phyloP scores from a whole-genome alignment of 2,888 invertebrate species.

The Smittia aterrima region DNA sequence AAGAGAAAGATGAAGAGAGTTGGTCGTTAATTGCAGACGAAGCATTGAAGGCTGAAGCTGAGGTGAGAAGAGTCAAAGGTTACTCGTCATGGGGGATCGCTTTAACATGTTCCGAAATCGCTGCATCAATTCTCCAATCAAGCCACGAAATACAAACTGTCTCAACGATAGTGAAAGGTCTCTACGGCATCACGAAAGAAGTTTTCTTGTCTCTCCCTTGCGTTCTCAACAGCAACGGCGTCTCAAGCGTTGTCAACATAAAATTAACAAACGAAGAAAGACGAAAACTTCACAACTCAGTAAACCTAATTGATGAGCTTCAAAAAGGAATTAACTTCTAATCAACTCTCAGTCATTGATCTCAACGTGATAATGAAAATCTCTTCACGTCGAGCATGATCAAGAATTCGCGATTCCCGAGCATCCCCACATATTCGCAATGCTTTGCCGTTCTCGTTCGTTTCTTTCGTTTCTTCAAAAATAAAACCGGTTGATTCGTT shows the following conservation, averaged over 20 bases:
- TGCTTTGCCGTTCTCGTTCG: no score
- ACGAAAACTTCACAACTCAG: not conserved
- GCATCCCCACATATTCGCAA: no score
- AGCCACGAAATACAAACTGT: not conserved
- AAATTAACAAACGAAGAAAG: not conserved
- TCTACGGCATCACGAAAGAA: not conserved
- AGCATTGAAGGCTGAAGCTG: not conserved
- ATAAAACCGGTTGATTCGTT: no score
- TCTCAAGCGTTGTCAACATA: not conserved
- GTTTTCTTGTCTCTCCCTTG: not conserved
- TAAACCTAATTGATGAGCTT: not conserved
- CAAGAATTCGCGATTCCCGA: no score
- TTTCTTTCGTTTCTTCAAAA: no score
- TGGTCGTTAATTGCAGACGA: not conserved
- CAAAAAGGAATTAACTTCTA: not conserved
- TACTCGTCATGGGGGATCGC: not conserved
- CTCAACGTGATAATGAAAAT: no score
- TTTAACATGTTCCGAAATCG: not conserved
- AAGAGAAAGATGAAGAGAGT: not conserved
- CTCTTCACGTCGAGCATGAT: no score
- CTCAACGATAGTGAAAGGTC: not conserved
- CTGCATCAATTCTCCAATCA: not conserved
- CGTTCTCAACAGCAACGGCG: not conserved
- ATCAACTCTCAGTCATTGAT: no score
- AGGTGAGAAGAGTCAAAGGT: not conserved